A percentile compares a stretch with the other conserved stretches of the same genome.
phyloP scores from a whole-genome alignment of 1,140 invertebrate genomes.

The Nasonia giraulti region DNA sequence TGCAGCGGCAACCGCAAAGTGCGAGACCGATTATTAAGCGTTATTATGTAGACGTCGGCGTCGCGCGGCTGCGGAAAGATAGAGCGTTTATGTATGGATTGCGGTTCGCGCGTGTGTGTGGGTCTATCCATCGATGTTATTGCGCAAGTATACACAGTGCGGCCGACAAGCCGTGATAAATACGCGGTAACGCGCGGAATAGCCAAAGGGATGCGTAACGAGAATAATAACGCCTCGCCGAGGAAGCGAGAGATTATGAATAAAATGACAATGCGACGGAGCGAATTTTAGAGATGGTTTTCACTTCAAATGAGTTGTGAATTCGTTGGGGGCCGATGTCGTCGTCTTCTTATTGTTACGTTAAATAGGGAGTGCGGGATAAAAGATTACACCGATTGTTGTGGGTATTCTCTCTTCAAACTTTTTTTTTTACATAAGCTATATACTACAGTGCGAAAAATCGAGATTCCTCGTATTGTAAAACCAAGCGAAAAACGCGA shows the following conservation, averaged over 20 bases:
- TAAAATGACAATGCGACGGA: slow-evolving; percentile 43
- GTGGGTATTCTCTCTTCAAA: too few species aligned
- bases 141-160: slow-evolving; percentile 54
- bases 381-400: neutral
- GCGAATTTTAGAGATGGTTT: slow-evolving; percentile 41
- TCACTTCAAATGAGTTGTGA: slow-evolving; percentile 42
- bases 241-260: slow-evolving; percentile 50
- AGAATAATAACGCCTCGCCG: slow-evolving; percentile 44
- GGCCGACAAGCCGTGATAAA: slow-evolving; percentile 56
- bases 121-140: slow-evolving; percentile 43
- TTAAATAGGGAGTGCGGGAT: neutral
- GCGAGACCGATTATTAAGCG: slow-evolving; percentile 47
- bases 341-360: neutral
- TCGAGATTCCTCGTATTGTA: too few species aligned
- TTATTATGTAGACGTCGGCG: slow-evolving; percentile 38
- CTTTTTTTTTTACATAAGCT: too few species aligned
- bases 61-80: slow-evolving; percentile 39
- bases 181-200: slow-evolving; percentile 42
- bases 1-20: slow-evolving; percentile 41
- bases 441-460: too few species aligned
- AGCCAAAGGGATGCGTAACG: slow-evolving; percentile 41
- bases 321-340: neutral
- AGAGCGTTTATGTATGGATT: slow-evolving; percentile 55
- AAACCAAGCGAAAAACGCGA: too few species aligned
- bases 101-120: slow-evolving; percentile 46